Base-by-base conservation (phyloP, 1,140 invertebrate genomes). In the Drosophila miranda region DNA sequence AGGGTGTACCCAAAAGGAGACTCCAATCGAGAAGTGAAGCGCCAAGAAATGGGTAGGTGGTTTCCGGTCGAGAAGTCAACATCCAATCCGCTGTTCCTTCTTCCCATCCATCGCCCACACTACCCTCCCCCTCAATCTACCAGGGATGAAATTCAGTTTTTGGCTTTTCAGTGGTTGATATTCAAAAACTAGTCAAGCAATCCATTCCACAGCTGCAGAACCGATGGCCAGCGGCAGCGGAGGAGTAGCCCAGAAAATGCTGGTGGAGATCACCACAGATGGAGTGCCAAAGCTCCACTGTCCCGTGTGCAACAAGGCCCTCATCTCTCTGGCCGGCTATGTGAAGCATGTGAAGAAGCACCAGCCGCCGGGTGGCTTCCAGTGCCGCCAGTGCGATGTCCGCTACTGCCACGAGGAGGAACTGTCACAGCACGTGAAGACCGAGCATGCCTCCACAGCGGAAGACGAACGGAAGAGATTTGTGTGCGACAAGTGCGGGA, bases 281-380 rank as follows among this genome's bases (percentile, higher is more conserved):
- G 89, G 86, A 6, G 43, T 89, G 5, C 89, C 89, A 7, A 90
- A 90, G 62, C 75, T 90, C 1, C 86, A 88, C 49, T 90, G 89
- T 58, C 89, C 89, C 13, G 75, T 90, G 9, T 90, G 89, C 59
- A 84, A 89, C 55, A 90, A 90, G 46, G 89, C 89, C 0, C 52
- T 89, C 6, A 46, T 79, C 6, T 90, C 89, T 3, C 66, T 90
- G 11, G 83, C 78, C 54, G 84, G 89, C 26, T 90, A 90, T 30
- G 89, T 90, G 11, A 91, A 91, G 53, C 90, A 91, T 60, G 75
- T 90, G 14, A 84, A 82, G 42, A 89, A 90, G 50, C 90, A 91
- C 49, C 78, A 90, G 28, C 84, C 88, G 21, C 87, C 89, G n/a
- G 88, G 88, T 23, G 89, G 89, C 23, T 90, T 89, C 45, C 55